A percentile compares a stretch with the other conserved stretches of the same genome.
These are phyloP conservation scores for Hemichromis elongatus DNA, from an alignment of 2,113 vertebrate genomes.

Conservation along the genomic window DNA sequence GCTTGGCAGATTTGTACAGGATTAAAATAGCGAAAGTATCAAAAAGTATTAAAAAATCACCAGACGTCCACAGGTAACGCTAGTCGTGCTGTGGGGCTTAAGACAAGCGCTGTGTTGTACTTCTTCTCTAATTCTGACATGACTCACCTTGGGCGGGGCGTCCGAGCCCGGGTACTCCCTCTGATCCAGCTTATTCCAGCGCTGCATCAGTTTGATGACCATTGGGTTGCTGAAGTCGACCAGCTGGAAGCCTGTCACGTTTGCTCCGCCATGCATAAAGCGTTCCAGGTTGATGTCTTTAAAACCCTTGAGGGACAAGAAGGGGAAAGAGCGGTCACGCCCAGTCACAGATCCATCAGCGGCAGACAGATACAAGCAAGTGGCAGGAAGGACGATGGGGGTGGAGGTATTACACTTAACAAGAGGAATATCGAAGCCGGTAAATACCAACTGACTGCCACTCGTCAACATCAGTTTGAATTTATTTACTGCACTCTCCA, in stretches of 20 bases:
- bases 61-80: not conserved
- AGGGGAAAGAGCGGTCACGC: not conserved
- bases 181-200: conserved; percentile 98
- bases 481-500: not conserved
- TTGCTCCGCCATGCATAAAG: conserved; percentile 97
- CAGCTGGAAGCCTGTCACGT: conserved; percentile 97
- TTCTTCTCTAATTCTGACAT: not conserved
- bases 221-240: conserved; percentile 97
- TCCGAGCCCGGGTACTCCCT: conserved; percentile 97
- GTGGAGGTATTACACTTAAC: not conserved
- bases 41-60: not conserved
- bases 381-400: not conserved
- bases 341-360: not conserved
- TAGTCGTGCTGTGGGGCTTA: not conserved
- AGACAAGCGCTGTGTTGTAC: not conserved
- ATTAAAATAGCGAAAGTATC: not conserved
- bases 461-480: not conserved
- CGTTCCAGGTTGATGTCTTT: conserved; percentile 98
- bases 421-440: not conserved
- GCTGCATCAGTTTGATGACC: conserved; percentile 96
- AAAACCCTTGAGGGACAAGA: conserved; percentile 79
- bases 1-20: not conserved
- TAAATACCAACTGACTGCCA: not conserved
- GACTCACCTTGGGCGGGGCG: conserved; percentile 88
- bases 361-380: not conserved